Base-by-base conservation (phyloP, 2,888 invertebrate genomes). In the Mycalesis mineus region DNA sequence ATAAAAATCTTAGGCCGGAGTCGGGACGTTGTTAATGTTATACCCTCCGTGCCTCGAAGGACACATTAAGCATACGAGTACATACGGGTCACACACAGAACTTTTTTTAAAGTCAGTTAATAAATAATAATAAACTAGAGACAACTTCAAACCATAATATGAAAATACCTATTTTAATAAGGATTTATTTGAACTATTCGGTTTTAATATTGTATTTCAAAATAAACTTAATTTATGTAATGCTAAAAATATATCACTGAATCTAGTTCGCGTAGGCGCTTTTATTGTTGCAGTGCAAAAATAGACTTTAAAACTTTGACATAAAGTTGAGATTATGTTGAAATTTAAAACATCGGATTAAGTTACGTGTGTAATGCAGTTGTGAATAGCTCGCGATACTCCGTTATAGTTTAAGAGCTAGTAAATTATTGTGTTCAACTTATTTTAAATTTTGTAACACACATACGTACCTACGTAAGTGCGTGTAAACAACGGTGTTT, bases 211-310 rank as follows among this genome's bases (percentile, higher is more conserved):
- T 39, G 51, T 52, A 54, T 61, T 57, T 61, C 66, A 68, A 66
- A 65, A 68, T 66, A 67, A 65, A 50, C 40, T 17, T 61, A 60
- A 69, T 69, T 67, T 66, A 65, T 66, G 65, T 54, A 61, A 52
- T 55, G 68, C 67, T 68, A 71, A 69, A 69, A 72, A 71, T 70
- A 69, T 58, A 59, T 60, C 58, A 59, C 51, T 57, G 59, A 59
- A 57, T 55, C 55, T 59, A 60, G 49, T 36, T 57, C 63, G 66
- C 65, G 71, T 69, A 66, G 68, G 69, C 54, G 63, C 61, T 60
- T 61, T 62, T 63, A 57, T 60, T 9, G 8, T 8, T 31, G 9
- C 9, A 33, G n/a, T 13, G n/a, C 17, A 8, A 66, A 31, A 51
- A 40, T 57, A 42, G 51, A 59, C 42, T 57, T 55, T 63, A 65